Evolutionary conservation across 2,797 vertebrate species (phyloP), one percentile per base, ranked within the genome.

Genomic region (Labroides dimidiatus): DNA sequence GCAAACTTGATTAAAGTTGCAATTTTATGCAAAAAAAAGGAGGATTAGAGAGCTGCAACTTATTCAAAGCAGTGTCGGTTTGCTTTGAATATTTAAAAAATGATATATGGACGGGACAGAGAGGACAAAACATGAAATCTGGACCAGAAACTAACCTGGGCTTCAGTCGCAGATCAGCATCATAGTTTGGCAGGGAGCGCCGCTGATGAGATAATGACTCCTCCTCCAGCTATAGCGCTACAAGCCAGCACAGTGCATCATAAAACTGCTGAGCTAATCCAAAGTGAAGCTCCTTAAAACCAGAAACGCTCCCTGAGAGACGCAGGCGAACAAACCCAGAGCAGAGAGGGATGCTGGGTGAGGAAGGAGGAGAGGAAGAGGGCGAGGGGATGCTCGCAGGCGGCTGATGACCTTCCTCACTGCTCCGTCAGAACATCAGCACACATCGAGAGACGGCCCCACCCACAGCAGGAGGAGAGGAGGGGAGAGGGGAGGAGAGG

Each of bases 331-430:
- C 23, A 37, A 36, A 58, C 74, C 72, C 67, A 59, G 72, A 72
- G 20, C 13, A 63, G 62, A 56, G 13, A 23, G 70, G 76, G 67
- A 37, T 5, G 45, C 55, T 70, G 43, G 60, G 12, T 62, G 76
- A n/a, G 48, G 27, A 62, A 62, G 41, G 61, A 58, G 60, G 64
- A 10, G 30, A 65, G 44, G 20, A 48, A 0, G 11, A 13, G 12
- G 21, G 49, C 1, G 8, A n/a, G 73, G 66, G 72, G 69, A 53
- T 67, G 80, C 49, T 78, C 39, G 77, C 60, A 68, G 53, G 78
- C 88, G 45, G 74, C 87, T 53, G 65, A 66, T 90, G 92, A 94
- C 91, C 91, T 92, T 92, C 91, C 77, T 70, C 13, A 6, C 69
- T 81, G 89, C 82, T 82, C 67, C 17, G 48, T 81, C 64, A 77